Conservation (phyloP, 2,113 vertebrate genomes). For the Sebastes schlegelii region DNA sequence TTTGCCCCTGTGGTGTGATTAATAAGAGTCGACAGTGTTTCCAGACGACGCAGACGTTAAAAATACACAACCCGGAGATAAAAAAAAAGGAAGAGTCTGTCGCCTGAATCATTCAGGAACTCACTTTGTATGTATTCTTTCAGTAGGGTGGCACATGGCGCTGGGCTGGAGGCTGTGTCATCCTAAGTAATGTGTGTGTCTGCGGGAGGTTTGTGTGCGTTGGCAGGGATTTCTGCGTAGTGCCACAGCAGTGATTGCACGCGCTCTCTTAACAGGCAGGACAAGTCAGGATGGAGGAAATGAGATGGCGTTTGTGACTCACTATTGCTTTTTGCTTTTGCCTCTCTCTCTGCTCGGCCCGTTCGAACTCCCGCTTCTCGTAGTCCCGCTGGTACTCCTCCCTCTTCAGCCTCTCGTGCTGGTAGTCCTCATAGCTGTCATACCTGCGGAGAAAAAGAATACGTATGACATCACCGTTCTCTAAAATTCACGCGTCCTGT, state of each 20-base stretch:
- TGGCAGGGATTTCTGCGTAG: slow-evolving; percentile 18
- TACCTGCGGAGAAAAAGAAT: slow-evolving; percentile 81
- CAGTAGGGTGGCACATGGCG: slow-evolving; percentile 55
- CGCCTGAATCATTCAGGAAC: slow-evolving; percentile 81
- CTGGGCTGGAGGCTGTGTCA: slow-evolving; percentile 64
- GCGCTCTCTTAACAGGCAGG: slow-evolving; percentile 55
- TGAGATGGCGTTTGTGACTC: slow-evolving; percentile 77
- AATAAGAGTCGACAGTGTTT: slow-evolving; percentile 78
- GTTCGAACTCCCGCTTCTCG: slow-evolving; percentile 94
- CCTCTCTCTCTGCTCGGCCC: slow-evolving; percentile 93
- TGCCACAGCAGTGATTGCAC: slow-evolving; percentile 59
- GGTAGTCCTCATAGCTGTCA: slow-evolving; percentile 98
- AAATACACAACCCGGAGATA: slow-evolving; percentile 80
- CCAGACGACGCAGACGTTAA: slow-evolving; percentile 73
- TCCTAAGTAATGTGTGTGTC: slow-evolving; percentile 50
- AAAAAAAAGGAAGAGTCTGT: slow-evolving; percentile 73
- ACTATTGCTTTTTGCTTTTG: slow-evolving; percentile 96
- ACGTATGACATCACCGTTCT: slow-evolving; percentile 36
- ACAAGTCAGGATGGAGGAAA: slow-evolving; percentile 26
- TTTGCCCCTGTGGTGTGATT: slow-evolving; percentile 76
- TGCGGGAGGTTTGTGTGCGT: slow-evolving; percentile 51
- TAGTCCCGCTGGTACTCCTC: slow-evolving; percentile 94
- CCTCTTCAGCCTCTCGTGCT: slow-evolving; percentile 95
- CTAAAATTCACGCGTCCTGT: slow-evolving; percentile 12
- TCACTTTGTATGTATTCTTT: slow-evolving; percentile 74